Evolutionary conservation across 2,113 vertebrate genomes (phyloP), one percentile per base, ranked within the genome.

Genomic region (Enhydra lutris): DNA sequence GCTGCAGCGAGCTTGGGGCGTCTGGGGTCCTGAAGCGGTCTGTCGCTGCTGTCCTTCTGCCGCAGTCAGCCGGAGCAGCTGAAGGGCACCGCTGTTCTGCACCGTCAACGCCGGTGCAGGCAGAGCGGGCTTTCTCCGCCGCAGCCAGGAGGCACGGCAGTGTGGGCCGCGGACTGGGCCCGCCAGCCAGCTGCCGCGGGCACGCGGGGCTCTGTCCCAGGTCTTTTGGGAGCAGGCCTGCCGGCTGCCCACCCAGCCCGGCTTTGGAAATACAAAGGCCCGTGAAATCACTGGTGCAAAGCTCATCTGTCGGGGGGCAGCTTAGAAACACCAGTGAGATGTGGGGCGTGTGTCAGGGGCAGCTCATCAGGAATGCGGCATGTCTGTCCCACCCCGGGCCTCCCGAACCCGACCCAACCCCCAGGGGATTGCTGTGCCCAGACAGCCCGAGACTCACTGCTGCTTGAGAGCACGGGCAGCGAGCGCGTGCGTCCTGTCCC

Each of bases 51-150:
- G 26, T 91, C 85, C 61, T 57, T 76, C 73, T 85, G 31, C 24
- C 45, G 52, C n/a, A 0, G n/a, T 14, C 59, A 31, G 83, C 57
- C 81, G 2, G 86, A 42, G 85, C 10, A 10, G 76, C 95, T 89
- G 95, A 97, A 98, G 97, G 97, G 81, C 96, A 97, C 45, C 67
- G 81, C 21, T 57, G 50, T 97, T 95, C 71, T 95, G 96, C 91
- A 83, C 42, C 3, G 94, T 94, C 97, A 97, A 85, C 88, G 11
- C 13, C 0, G 4, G 29, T 2, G 42, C 47, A 0, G 2, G 63
- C 79, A 8, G 42, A 59, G 97, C 94, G 93, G 81, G 94, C 42
- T 36, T 74, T 50, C 65, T 52, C 81, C 15, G 4, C 65, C 0
- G 2, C 6, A 0, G 7, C 52, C 0, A 23, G 63, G 82, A 91